phyloP scores from a whole-genome alignment of 92 coral and sea anemone species.

The Epizoanthus stellaris region DNA sequence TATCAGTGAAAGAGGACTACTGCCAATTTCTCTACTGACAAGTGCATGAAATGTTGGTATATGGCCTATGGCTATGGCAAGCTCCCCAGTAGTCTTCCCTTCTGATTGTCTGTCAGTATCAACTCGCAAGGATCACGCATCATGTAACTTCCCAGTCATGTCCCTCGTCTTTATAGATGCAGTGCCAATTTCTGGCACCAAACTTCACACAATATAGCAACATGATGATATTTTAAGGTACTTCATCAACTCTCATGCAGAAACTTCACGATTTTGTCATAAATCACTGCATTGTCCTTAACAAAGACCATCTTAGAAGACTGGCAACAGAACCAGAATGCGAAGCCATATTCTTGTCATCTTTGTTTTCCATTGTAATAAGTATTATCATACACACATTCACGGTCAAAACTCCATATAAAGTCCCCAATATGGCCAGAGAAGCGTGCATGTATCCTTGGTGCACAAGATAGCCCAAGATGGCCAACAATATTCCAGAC shows the following conservation, averaged over 20 bases:
- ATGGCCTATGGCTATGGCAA: no score
- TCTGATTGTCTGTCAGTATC: no score
- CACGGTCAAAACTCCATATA: conserved; percentile 28
- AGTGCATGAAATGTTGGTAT: no score
- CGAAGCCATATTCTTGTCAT: background rate
- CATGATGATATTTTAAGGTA: background rate
- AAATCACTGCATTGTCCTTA: background rate
- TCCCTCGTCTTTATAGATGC: no score
- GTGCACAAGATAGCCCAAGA: conserved; percentile 30
- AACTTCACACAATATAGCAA: no score
- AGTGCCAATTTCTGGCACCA: no score
- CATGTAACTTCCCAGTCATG: no score
- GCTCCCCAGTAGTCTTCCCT: no score
- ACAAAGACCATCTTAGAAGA: conserved; percentile 7
- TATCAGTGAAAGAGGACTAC: no score
- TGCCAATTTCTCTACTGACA: no score
- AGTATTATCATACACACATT: conserved; percentile 36
- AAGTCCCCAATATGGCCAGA: conserved; percentile 5
- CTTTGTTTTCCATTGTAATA: conserved; percentile 33
- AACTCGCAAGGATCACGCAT: no score
- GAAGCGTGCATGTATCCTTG: conserved; percentile 17
- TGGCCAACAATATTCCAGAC: background rate
- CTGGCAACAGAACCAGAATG: conserved; percentile 7
- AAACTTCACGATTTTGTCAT: background rate
- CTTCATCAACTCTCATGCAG: background rate